A percentile compares a stretch with the other conserved stretches of the same genome.
Conservation (phyloP, 2,888 invertebrate species). For the Nemapogon koenigi region DNA sequence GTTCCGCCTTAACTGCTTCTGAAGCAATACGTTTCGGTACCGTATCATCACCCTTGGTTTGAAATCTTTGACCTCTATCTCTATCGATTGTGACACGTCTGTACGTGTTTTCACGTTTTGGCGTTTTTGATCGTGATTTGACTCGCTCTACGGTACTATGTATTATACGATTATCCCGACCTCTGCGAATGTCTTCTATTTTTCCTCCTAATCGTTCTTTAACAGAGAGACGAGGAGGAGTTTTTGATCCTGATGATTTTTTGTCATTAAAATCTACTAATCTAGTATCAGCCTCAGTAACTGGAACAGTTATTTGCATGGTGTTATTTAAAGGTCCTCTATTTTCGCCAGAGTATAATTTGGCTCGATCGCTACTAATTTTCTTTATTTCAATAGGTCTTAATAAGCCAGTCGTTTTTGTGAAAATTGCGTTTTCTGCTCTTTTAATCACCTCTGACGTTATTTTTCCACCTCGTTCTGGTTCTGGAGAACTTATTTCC, state of each 20-base stretch:
- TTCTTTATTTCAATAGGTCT: constrained; percentile 79
- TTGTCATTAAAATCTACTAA: constrained; percentile 54
- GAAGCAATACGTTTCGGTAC: constrained; percentile 3
- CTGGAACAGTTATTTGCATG: constrained; percentile 62
- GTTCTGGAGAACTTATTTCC: constrained; percentile 51
- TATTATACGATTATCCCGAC: constrained; percentile 58
- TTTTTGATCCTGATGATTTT: constrained; percentile 44
- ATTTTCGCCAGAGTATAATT: constrained; percentile 65
- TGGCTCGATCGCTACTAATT: constrained; percentile 72
- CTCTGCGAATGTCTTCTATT: constrained; percentile 66
- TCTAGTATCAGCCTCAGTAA: constrained; percentile 43
- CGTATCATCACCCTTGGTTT: constrained; percentile 34
- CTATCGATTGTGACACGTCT: constrained; percentile 57
- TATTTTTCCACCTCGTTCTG: constrained; percentile 70
- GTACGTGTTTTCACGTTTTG: constrained; percentile 51
- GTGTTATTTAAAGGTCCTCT: constrained; percentile 30
- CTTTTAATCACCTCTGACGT: constrained; percentile 89
- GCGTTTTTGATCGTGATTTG: constrained; percentile 59
- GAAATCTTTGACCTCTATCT: constrained; percentile 36
- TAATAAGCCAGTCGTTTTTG: constrained; percentile 84
- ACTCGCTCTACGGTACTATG: constrained; percentile 63
- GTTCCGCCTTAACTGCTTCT: constrained; percentile 26
- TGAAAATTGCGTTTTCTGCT: constrained; percentile 91
- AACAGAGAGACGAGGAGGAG: constrained; percentile 71
- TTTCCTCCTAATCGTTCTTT: constrained; percentile 83